Percentiles rank a stretch among this genome's conserved stretches.
Evolutionary conservation across 2,797 vertebrate genomes (phyloP).

Genomic region (Cynodonichthys magdalenae): DNA sequence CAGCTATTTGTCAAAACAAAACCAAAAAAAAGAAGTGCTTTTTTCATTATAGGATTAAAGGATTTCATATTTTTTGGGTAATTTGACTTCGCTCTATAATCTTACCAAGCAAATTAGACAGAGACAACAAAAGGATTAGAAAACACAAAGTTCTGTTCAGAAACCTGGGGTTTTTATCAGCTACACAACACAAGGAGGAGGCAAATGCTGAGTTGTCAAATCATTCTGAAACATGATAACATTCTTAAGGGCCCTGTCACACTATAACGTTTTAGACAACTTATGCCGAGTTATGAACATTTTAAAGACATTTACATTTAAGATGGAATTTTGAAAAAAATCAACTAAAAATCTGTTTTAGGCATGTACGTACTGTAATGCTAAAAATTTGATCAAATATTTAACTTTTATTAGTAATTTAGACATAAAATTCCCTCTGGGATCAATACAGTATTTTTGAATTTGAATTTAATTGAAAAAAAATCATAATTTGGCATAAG

Average conservation of each 20-base stretch:
- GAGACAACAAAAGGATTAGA: constrained; percentile 1
- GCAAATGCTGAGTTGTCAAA: constrained; percentile 4
- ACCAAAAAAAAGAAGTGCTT: constrained; percentile 21
- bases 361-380: no score
- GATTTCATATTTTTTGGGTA: constrained; percentile 29
- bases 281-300: not conserved
- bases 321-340: not conserved
- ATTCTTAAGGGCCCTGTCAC: not conserved
- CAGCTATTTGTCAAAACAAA: constrained; percentile 37
- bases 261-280: no score
- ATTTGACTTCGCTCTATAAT: constrained; percentile 31
- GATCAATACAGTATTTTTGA: no score
- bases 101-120: constrained; percentile 10
- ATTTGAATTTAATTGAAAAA: no score
- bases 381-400: no score
- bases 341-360: no score
- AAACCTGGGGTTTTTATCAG: constrained; percentile 18
- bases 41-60: constrained; percentile 28
- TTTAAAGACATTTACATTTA: not conserved
- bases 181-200: constrained; percentile 10
- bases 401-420: no score
- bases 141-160: constrained; percentile 7
- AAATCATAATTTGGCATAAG: no score
- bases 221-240: not conserved
- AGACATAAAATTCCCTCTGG: no score